These are phyloP conservation scores for Heliconius congener DNA, from an alignment of 1,140 invertebrate species.

Conservation along the genomic window DNA sequence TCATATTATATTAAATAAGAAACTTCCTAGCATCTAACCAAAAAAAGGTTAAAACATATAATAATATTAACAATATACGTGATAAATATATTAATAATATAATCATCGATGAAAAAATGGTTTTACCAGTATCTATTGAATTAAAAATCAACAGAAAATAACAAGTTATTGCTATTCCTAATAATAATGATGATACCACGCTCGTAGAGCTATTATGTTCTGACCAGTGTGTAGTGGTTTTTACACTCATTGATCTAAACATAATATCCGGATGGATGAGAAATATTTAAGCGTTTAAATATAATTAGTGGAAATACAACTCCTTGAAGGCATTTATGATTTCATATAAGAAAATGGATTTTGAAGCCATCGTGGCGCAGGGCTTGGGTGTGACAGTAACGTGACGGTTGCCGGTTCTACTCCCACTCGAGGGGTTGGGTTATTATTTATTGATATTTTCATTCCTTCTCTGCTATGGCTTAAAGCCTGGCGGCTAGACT, in stretches of 20 bases:
- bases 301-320: background rate
- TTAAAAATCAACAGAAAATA: slow-evolving; percentile 9
- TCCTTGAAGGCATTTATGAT: background rate
- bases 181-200: slow-evolving; percentile 23
- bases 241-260: slow-evolving; percentile 30
- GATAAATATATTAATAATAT: background rate
- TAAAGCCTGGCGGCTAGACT: too few species aligned
- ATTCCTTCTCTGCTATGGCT: too few species aligned
- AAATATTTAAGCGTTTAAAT: slow-evolving; percentile 18
- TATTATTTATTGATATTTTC: too few species aligned
- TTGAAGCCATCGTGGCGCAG: too few species aligned
- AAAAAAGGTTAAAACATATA: background rate
- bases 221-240: slow-evolving; percentile 34
- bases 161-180: background rate
- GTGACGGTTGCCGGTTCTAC: too few species aligned
- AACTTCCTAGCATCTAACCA: background rate
- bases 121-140: slow-evolving; percentile 2
- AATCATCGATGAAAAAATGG: background rate
- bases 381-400: too few species aligned
- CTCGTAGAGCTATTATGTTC: slow-evolving; percentile 18
- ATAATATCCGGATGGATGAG: slow-evolving; percentile 35
- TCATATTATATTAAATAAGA: too few species aligned
- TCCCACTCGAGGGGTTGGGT: too few species aligned
- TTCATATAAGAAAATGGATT: background rate
- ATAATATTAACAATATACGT: background rate